Conservation (phyloP, 2,888 invertebrate genomes). For the Epicampocera succincta region DNA sequence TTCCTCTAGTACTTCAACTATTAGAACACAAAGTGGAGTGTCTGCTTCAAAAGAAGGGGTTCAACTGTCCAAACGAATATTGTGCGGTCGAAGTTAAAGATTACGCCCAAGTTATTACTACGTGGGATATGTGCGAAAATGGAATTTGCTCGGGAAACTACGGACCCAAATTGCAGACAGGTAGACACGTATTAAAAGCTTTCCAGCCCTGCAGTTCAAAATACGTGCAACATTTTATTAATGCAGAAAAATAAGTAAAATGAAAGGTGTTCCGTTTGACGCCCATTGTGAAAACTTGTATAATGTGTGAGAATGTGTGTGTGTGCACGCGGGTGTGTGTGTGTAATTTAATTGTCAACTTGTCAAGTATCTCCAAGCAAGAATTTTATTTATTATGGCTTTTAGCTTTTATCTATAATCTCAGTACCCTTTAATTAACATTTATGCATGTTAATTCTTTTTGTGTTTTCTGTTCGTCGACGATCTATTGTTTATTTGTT, state of each 20-base stretch:
- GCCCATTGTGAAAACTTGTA: slow-evolving; percentile 56
- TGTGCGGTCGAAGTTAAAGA: no score
- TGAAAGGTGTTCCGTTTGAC: slow-evolving; percentile 59
- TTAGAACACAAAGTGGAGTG: no score
- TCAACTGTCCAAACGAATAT: no score
- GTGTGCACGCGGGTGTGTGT: not conserved
- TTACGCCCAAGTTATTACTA: no score
- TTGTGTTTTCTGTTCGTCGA: slow-evolving; percentile 9
- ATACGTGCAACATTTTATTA: not conserved
- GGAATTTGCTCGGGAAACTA: no score
- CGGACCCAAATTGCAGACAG: no score
- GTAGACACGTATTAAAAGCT: no score
- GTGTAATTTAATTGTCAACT: not conserved
- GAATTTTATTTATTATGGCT: slow-evolving; percentile 11
- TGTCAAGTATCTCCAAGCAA: slow-evolving; percentile 5
- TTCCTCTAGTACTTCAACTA: no score
- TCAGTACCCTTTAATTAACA: slow-evolving; percentile 49
- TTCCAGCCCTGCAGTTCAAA: no score
- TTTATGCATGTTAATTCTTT: slow-evolving; percentile 3
- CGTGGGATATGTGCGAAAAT: no score
- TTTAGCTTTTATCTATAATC: slow-evolving; percentile 29
- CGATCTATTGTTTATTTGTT: slow-evolving; percentile 37
- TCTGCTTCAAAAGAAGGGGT: no score
- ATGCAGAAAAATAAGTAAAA: slow-evolving; percentile 29
- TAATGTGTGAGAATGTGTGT: slow-evolving; percentile 8